Base-by-base conservation (phyloP, 1,140 invertebrate species). In the Panonychus citri region DNA sequence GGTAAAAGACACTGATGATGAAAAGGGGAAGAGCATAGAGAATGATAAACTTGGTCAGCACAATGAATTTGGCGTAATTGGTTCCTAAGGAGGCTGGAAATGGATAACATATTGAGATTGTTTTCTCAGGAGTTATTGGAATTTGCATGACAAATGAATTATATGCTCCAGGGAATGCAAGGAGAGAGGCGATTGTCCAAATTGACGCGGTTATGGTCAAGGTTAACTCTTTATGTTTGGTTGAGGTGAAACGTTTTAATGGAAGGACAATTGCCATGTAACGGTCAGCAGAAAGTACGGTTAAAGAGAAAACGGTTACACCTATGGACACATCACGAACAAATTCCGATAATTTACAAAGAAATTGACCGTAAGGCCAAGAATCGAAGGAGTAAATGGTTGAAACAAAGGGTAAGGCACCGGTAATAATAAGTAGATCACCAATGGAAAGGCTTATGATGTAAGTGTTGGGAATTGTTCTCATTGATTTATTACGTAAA, bases 281-380 rank as follows among this genome's bases (percentile, higher is more conserved):
- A 40, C 88, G 76, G 67, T 94, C 88, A 5, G 80, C 83, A 37
- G 85, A 87, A 0, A 94, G 71, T 0, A 85, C 86, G 0, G 85
- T 89, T 48, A 94, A 70, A 0, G 87, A 93, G 67, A 93, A 91
- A 4, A 93, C 85, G 0, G 87, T 90, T 0, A 94, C 86, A 0
- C 86, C 87, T 49, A 91, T 82, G n/a, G 84, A 89, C 57, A 91
- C 75, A 64, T 90, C 85, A 66, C 88, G 87, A n/a, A 82, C 77
- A 57, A 79, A 85, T 68, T 90, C 85, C 2, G 80, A 83, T 3
- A 83, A 69, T 62, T 81, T 83, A 67, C 85, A 89, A 1, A 85
- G 70, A 5, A 76, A 59, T 27, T 76, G 69, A 8, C 83, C 83
- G 68, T 80, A 87, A 0, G 83, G 84, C 84, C 86, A 93, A 3